Evolutionary conservation across 2,113 vertebrate genomes (phyloP).

Genomic region (Polypterus senegalus): DNA sequence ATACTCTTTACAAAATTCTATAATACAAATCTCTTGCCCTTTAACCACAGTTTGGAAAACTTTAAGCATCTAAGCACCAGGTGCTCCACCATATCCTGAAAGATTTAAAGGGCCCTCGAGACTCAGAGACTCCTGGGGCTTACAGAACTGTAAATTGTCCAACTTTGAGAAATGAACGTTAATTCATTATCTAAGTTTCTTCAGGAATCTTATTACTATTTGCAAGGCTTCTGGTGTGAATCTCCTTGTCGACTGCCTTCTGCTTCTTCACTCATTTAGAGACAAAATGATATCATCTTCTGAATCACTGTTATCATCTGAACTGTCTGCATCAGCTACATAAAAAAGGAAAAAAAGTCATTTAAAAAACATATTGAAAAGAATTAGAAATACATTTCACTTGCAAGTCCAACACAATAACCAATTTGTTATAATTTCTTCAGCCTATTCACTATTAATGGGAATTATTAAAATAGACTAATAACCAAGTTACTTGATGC

Average conservation of each 20-base stretch:
- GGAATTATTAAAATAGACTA: not conserved
- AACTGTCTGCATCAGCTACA: constrained; percentile 69
- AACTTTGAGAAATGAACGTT: no score
- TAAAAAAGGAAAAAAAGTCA: constrained; percentile 25
- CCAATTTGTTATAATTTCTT: constrained; percentile 13
- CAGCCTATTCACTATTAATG: constrained; percentile 27
- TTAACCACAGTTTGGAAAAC: no score
- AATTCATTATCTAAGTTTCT: no score
- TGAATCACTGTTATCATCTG: constrained; percentile 83
- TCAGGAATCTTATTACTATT: no score
- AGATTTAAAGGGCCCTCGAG: not conserved
- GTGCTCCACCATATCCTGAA: not conserved
- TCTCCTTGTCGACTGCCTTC: constrained; percentile 1
- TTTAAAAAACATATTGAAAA: not conserved
- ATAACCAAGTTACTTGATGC: not conserved
- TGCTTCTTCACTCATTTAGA: constrained; percentile 47
- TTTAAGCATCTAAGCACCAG: no score
- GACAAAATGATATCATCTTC: constrained; percentile 96
- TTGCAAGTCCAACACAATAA: constrained; percentile 15
- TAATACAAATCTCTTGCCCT: not conserved
- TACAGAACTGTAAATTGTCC: not conserved
- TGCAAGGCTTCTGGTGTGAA: constrained; percentile 14
- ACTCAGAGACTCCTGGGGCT: not conserved
- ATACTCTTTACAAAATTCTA: not conserved
- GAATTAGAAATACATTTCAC: constrained; percentile 3